These are phyloP conservation scores for Drosophila infuscata DNA, from an alignment of 2,888 invertebrate genomes.

Conservation along the genomic window DNA sequence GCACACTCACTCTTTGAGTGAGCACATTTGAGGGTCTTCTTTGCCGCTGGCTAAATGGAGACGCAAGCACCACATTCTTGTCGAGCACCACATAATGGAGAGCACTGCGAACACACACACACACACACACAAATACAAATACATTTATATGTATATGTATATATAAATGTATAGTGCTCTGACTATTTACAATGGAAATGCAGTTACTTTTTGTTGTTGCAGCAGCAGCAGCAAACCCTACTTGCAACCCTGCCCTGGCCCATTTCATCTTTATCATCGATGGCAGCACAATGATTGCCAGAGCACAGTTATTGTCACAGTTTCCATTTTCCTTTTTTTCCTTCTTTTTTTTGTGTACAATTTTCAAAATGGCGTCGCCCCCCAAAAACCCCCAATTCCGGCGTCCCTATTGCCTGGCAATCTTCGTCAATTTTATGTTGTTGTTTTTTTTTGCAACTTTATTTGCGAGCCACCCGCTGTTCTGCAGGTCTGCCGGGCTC, in stretches of 20 bases:
- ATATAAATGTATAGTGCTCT: constrained; percentile 45
- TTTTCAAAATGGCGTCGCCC: constrained; percentile 70
- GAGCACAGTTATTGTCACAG: constrained; percentile 42
- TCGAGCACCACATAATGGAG: constrained; percentile 68
- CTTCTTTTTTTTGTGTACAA: constrained; percentile 17
- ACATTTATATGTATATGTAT: neutral
- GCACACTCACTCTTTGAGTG: neutral
- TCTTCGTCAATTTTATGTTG: constrained; percentile 12
- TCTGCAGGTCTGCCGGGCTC: constrained; percentile 9
- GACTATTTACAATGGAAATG: constrained; percentile 79
- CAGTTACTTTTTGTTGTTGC: constrained; percentile 64
- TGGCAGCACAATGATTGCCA: constrained; percentile 78
- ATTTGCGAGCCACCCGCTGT: constrained; percentile 54
- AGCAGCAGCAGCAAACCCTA: constrained; percentile 1
- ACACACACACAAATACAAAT: constrained; percentile 22
- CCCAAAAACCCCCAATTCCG: neutral
- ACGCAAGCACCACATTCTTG: constrained; percentile 51
- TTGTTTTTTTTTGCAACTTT: constrained; percentile 63
- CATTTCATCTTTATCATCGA: constrained; percentile 71
- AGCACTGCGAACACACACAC: constrained; percentile 38
- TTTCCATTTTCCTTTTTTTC: constrained; percentile 14
- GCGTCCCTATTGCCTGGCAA: neutral
- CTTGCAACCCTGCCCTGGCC: neutral
- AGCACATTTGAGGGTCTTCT: constrained; percentile 27
- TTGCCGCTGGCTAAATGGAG: constrained; percentile 52